Conservation (phyloP, 2,113 vertebrate species). For the Rhineura floridana region DNA sequence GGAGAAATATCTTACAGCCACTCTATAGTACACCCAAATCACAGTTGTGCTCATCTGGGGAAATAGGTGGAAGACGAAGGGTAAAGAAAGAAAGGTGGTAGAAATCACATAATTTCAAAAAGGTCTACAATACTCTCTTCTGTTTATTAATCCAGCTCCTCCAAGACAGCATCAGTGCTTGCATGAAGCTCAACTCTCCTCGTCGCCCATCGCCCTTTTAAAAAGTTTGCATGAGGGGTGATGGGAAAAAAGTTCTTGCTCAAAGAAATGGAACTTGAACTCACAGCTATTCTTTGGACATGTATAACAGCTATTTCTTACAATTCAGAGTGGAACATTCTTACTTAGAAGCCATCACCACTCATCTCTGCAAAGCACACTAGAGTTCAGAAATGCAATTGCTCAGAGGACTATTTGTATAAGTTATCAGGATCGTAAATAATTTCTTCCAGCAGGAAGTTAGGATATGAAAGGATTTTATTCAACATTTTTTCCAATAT, state of each 20-base stretch:
- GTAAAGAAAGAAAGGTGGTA: too few relatives aligned
- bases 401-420: background rate
- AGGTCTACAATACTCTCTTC: background rate
- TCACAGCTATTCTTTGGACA: background rate
- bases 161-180: background rate
- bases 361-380: background rate
- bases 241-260: background rate
- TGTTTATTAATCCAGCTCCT: background rate
- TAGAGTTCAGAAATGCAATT: background rate
- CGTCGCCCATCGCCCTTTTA: background rate
- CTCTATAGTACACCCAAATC: background rate
- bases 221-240: background rate
- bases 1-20: too few relatives aligned
- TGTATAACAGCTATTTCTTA: background rate
- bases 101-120: background rate
- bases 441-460: background rate
- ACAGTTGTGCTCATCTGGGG: background rate
- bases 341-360: background rate
- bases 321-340: background rate
- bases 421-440: background rate
- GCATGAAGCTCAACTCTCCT: background rate
- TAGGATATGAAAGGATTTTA: background rate
- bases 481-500: background rate
- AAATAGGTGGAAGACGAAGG: background rate
- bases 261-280: background rate